Evolutionary conservation across 2,797 vertebrate species (phyloP).

Genomic region (Acipenser oxyrinchus): DNA sequence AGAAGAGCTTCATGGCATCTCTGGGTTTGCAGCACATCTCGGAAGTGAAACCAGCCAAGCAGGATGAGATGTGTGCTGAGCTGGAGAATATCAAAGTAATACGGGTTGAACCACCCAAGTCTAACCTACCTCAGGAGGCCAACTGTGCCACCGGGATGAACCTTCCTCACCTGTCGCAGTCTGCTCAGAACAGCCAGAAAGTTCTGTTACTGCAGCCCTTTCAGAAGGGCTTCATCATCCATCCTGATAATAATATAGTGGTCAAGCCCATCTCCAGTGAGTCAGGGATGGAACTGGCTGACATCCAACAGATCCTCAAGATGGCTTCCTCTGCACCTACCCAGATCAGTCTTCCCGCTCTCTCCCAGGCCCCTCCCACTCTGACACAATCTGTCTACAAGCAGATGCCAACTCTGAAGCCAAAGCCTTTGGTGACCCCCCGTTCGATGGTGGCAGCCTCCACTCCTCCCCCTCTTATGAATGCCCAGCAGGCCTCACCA

Average conservation of each 20-base stretch:
- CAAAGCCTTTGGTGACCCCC: constrained; percentile 82
- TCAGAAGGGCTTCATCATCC: constrained; percentile 82
- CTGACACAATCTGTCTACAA: constrained; percentile 67
- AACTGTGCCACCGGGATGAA: constrained; percentile 56
- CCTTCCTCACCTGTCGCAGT: constrained; percentile 70
- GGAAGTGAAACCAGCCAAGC: constrained; percentile 56
- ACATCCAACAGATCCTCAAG: constrained; percentile 94
- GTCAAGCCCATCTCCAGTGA: constrained; percentile 74
- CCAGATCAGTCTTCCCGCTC: constrained; percentile 37
- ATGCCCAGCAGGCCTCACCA: constrained; percentile 81
- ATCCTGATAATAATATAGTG: constrained; percentile 77
- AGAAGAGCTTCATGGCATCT: constrained; percentile 73
- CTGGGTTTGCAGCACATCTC: constrained; percentile 80
- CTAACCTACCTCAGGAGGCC: constrained; percentile 83
- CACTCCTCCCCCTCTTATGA: constrained; percentile 81
- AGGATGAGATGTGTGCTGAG: constrained; percentile 61
- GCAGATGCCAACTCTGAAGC: constrained; percentile 83
- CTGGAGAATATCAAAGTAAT: constrained; percentile 81
- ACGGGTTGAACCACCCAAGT: constrained; percentile 71
- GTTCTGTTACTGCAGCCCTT: constrained; percentile 84
- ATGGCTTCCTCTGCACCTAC: constrained; percentile 77
- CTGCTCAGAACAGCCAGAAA: constrained; percentile 64
- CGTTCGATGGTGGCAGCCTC: constrained; percentile 77
- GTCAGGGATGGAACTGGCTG: constrained; percentile 74
- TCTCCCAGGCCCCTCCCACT: constrained; percentile 61